phyloP scores from a whole-genome alignment of 30 jellyfish, hydroid and myxozoan genomes.

The Pelagia noctiluca region DNA sequence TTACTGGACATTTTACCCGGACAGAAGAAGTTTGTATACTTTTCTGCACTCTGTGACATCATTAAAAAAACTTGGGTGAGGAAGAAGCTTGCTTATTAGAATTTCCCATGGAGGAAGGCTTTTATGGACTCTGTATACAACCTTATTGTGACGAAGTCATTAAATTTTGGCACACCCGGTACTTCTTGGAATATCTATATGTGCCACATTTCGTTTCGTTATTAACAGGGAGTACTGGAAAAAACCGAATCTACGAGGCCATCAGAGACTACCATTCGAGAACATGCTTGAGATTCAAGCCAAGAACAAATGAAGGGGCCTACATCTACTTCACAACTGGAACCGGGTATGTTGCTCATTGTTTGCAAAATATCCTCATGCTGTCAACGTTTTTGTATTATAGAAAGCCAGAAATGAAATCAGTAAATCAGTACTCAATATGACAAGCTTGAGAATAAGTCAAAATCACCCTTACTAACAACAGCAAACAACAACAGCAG shows the following conservation, averaged over 20 bases:
- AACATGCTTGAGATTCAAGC: slow-evolving; percentile 52
- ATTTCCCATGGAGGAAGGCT: background rate
- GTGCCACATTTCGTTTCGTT: too few species aligned
- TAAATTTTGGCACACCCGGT: background rate
- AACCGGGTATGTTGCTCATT: slow-evolving; percentile 20
- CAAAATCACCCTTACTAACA: too few species aligned
- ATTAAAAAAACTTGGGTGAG: too few species aligned
- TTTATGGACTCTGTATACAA: background rate
- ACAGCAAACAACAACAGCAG: too few species aligned
- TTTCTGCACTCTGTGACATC: too few species aligned
- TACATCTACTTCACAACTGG: slow-evolving; percentile 62
- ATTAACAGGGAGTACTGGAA: slow-evolving; percentile 26
- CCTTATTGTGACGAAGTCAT: background rate
- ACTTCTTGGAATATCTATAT: background rate
- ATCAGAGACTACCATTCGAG: slow-evolving; percentile 49
- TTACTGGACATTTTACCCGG: too few species aligned
- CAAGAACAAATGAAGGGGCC: slow-evolving; percentile 38
- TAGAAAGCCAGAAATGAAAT: background rate
- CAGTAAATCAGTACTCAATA: too few species aligned
- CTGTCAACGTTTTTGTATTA: background rate
- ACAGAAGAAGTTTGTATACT: too few species aligned
- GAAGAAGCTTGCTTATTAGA: background rate
- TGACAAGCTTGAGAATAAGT: too few species aligned
- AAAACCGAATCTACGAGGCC: slow-evolving; percentile 19
- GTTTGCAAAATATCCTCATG: background rate